These are phyloP conservation scores for Acrossocheilus wenchowensis DNA, from an alignment of 2,797 vertebrate species.

Conservation along the genomic window DNA sequence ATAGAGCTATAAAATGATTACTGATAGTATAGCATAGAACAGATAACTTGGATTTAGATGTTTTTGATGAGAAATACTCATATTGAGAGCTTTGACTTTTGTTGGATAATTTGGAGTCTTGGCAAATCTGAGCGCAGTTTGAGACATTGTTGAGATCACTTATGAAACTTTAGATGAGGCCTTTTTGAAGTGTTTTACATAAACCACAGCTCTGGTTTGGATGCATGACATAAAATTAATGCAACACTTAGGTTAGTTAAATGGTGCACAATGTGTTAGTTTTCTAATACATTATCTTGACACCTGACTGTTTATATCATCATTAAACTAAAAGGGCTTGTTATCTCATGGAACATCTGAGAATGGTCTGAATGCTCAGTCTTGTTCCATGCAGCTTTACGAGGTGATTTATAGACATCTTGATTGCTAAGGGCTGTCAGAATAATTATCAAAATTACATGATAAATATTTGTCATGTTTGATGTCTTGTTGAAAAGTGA, in stretches of 20 bases:
- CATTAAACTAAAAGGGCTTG: slow-evolving; percentile 32
- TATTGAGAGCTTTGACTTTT: background rate
- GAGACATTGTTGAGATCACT: background rate
- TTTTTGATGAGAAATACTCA: background rate
- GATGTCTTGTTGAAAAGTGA: slow-evolving; percentile 23
- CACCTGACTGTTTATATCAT: slow-evolving; percentile 39
- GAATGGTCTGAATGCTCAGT: background rate
- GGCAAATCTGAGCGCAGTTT: background rate
- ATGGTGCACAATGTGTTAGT: background rate
- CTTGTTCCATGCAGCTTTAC: slow-evolving; percentile 14
- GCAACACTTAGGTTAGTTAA: background rate
- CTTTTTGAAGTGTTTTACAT: background rate
- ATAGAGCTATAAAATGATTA: background rate
- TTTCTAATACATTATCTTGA: slow-evolving; percentile 25
- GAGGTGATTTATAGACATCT: slow-evolving; percentile 38
- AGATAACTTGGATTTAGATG: background rate
- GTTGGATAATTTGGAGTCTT: background rate
- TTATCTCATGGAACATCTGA: slow-evolving; percentile 39
- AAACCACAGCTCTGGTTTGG: slow-evolving; percentile 15
- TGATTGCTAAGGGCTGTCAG: slow-evolving; percentile 9
- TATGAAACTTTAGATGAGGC: background rate
- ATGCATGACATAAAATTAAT: background rate
- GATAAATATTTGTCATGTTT: slow-evolving; percentile 23
- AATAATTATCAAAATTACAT: slow-evolving; percentile 33
- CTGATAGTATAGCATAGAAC: background rate